These are phyloP conservation scores for Okapia johnstoni DNA, from an alignment of 2,113 vertebrate genomes.

Conservation along the genomic window DNA sequence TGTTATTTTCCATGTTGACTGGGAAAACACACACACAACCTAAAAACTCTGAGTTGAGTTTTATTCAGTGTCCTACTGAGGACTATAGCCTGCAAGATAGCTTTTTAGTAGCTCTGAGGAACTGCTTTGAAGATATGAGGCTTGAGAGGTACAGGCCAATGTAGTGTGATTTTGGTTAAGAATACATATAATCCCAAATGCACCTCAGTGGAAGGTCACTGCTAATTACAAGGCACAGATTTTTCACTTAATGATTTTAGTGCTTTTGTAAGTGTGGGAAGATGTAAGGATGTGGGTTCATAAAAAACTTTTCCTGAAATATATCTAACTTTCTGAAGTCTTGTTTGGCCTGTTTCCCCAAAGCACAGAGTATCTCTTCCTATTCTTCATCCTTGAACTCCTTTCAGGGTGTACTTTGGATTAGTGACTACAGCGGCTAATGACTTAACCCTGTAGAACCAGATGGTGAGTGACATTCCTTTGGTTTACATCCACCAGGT, in stretches of 20 bases:
- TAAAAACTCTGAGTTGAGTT: background rate
- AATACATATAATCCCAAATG: background rate
- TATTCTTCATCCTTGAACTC: background rate
- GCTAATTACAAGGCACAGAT: background rate
- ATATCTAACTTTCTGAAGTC: background rate
- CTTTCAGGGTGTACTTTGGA: background rate
- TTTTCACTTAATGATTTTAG: background rate
- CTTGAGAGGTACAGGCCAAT: background rate
- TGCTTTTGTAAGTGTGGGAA: background rate
- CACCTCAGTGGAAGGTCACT: background rate
- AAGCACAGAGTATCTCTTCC: background rate
- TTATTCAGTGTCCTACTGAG: background rate
- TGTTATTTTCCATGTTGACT: background rate
- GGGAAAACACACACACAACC: background rate
- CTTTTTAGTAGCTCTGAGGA: background rate
- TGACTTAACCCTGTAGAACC: background rate
- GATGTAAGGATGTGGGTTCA: background rate
- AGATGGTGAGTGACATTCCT: background rate
- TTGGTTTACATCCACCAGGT: background rate
- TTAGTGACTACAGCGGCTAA: too few species aligned
- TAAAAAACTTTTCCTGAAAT: background rate
- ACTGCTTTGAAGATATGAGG: background rate
- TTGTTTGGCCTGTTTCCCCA: background rate
- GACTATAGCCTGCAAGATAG: background rate
- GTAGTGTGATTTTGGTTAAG: background rate